Percentiles rank a stretch among this genome's conserved stretches.
phyloP scores from a whole-genome alignment of 1,140 invertebrate genomes.

The Eumaeus atala region DNA sequence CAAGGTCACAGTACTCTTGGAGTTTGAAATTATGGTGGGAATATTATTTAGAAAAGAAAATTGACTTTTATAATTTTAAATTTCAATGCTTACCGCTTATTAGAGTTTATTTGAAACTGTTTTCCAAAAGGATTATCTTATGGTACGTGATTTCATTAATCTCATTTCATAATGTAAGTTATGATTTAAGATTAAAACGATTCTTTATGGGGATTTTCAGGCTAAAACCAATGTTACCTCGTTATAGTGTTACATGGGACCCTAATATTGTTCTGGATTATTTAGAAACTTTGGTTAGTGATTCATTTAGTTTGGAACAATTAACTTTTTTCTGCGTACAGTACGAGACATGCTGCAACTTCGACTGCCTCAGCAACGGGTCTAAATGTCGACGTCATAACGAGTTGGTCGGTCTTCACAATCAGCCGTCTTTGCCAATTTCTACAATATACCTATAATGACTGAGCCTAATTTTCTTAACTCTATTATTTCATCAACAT shows the following conservation, averaged over 20 bases:
- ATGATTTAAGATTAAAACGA: neutral
- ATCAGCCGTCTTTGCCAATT: slow-evolving; percentile 33
- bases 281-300: neutral
- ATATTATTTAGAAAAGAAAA: neutral
- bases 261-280: neutral
- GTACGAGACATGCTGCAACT: neutral
- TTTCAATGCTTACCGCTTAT: neutral
- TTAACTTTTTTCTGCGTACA: too few species aligned
- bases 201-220: neutral
- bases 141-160: neutral
- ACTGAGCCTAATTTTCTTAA: slow-evolving; percentile 13
- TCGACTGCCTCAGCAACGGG: slow-evolving; percentile 13
- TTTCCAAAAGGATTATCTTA: neutral
- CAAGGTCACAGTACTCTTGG: neutral
- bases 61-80: neutral
- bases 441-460: slow-evolving; percentile 22
- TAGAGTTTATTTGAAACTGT: neutral
- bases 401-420: slow-evolving; percentile 30
- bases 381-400: slow-evolving; percentile 31
- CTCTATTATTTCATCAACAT: slow-evolving; percentile 4
- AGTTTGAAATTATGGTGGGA: neutral
- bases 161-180: neutral
- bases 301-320: neutral
- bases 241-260: neutral
- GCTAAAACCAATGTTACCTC: neutral